Base-by-base conservation (phyloP, 2,888 invertebrate genomes). In the Argyra leucocephala region DNA sequence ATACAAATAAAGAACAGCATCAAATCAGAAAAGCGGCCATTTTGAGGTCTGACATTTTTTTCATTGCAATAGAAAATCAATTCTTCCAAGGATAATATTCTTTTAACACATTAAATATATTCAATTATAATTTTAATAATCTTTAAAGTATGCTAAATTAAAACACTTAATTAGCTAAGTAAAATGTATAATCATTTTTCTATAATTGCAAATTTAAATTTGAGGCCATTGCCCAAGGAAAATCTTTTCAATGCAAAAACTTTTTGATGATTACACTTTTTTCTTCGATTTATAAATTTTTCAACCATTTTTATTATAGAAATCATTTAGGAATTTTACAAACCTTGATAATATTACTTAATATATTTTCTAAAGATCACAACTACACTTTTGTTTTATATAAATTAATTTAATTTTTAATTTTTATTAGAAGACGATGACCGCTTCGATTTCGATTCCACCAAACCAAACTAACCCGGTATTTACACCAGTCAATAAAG, bases 1-100 rank as follows among this genome's bases (percentile, higher is more conserved):
- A 48, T 48, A 18, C 3, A 23, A 59, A 59, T 22, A 59, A 65
- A 63, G 63, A 61, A 22, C 60, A 63, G 63, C 63, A 31, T 61
- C 63, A 24, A n/a, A 60, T 57, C 63, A 36, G 22, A 36, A 23
- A 66, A 66, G 66, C 66, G 66, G 66, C 66, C 66, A 66, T 66
- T 66, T 66, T 66, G 66, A 65, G 65, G 62, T 62, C 59, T 37
- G 62, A 23, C 23, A 15, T 57, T 57, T 57, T 22, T 59, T 24
- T 59, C 48, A 12, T n/a, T 48, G 5, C n/a, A 59, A 59, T n/a
- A 24, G 59, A 23, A 59, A 59, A 58, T 58, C 58, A 58, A 58
- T 58, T 48, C 48, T 48, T 1, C n/a, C 48, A 48, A 48, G 48
- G 48, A 48, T 48, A 48, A 48, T 18, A 18, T 48, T 18, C 12